A percentile compares a stretch with the other conserved stretches of the same genome.
Conservation (phyloP, 2,113 vertebrate species). For the Orcinus orca region DNA sequence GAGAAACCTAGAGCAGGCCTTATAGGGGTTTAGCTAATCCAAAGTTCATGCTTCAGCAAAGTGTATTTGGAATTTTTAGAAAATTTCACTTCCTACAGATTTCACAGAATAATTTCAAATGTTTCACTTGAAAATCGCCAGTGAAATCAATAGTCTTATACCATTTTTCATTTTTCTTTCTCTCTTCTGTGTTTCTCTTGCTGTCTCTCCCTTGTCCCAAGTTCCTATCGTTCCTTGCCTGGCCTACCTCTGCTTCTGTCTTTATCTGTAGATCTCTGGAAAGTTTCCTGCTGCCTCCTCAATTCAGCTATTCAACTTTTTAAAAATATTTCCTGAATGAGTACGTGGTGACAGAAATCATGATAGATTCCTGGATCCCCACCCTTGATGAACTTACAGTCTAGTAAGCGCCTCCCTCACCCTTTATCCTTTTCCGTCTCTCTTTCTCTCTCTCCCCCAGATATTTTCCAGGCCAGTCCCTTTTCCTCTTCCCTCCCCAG, state of each 20-base stretch:
- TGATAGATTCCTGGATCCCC: not conserved
- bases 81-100: not conserved
- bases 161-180: not conserved
- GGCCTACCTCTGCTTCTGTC: not conserved
- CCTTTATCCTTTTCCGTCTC: not conserved
- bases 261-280: not conserved
- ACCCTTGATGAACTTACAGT: not conserved
- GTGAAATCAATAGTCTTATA: not conserved
- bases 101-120: not conserved
- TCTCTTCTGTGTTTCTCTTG: not conserved
- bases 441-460: not conserved
- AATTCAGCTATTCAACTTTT: not conserved
- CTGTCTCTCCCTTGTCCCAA: not conserved
- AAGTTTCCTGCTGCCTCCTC: not conserved
- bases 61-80: not conserved
- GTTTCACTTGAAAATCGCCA: not conserved
- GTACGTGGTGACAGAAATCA: not conserved
- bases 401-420: not conserved
- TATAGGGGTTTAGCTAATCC: not conserved
- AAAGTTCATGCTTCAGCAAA: not conserved
- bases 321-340: not conserved
- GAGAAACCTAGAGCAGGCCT: not conserved
- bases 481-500: not conserved
- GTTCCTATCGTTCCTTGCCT: not conserved
- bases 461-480: not conserved